These are phyloP conservation scores for Syrphus vitripennis DNA, from an alignment of 2,888 invertebrate species.

Conservation along the genomic window DNA sequence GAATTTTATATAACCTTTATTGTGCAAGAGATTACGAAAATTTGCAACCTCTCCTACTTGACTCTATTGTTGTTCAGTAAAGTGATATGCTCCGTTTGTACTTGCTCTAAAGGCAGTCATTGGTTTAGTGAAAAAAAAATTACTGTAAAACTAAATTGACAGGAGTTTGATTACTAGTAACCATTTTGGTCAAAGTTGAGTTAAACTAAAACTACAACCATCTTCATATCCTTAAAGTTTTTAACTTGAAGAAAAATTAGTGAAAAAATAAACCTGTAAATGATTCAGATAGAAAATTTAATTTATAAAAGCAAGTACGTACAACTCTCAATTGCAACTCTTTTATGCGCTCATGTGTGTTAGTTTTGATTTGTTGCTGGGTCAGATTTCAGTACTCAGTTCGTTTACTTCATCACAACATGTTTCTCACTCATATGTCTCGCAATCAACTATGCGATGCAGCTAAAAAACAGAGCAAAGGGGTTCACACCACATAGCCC, in stretches of 20 bases:
- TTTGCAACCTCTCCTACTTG: constrained; percentile 18
- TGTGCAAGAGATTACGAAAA: constrained; percentile 49
- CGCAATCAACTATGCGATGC: constrained; percentile 2
- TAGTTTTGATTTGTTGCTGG: constrained; percentile 25
- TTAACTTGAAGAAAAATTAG: too few species aligned
- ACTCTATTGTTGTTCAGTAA: constrained; percentile 24
- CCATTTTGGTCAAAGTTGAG: too few species aligned
- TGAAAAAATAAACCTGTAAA: too few species aligned
- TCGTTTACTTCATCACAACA: constrained; percentile 19
- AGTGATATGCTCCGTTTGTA: not conserved
- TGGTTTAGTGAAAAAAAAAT: not conserved
- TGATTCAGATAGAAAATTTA: not conserved
- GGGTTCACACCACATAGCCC: constrained; percentile 22
- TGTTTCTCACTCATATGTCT: constrained; percentile 7
- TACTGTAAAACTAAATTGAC: too few species aligned
- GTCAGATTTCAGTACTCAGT: constrained; percentile 6
- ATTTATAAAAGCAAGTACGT: not conserved
- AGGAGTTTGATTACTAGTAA: too few species aligned
- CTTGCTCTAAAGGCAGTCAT: not conserved
- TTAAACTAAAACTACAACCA: too few species aligned
- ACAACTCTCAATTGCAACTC: not conserved
- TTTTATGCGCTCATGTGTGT: not conserved
- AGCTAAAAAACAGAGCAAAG: constrained; percentile 22
- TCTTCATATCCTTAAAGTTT: too few species aligned
- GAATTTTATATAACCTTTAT: constrained; percentile 7